phyloP scores from a whole-genome alignment of 2,113 vertebrate species.

The Mionectes macconnelli region DNA sequence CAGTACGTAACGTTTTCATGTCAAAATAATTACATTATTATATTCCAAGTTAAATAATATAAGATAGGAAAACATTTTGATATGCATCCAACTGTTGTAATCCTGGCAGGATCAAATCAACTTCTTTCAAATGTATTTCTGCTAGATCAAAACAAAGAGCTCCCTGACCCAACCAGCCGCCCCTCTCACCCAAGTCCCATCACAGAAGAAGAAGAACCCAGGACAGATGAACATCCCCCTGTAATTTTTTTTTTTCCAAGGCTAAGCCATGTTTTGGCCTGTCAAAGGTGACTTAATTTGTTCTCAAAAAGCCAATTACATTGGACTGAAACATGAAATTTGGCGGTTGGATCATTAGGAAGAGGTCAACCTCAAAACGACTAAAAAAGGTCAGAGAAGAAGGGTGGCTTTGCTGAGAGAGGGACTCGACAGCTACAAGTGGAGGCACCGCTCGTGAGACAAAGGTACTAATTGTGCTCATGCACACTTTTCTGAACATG shows the following conservation, averaged over 20 bases:
- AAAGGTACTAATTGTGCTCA: fast-evolving
- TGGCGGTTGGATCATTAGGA: neutral
- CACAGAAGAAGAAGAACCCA: neutral
- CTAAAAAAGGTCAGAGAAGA: fast-evolving
- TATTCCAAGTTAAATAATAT: slow-evolving; percentile 77
- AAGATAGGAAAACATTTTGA: slow-evolving; percentile 78
- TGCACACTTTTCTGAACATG: fast-evolving
- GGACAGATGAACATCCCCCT: neutral
- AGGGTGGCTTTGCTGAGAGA: neutral
- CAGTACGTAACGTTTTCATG: slow-evolving; percentile 71
- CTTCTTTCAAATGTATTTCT: slow-evolving; percentile 45
- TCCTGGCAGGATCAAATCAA: slow-evolving; percentile 66
- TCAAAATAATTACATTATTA: slow-evolving; percentile 83
- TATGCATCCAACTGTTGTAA: slow-evolving; percentile 73
- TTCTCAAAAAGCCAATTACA: neutral
- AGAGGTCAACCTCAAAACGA: neutral
- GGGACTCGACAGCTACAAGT: neutral
- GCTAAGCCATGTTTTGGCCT: neutral
- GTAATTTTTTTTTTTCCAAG: neutral
- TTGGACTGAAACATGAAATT: neutral
- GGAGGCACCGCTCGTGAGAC: fast-evolving
- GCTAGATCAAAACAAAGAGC: neutral
- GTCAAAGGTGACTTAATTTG: neutral
- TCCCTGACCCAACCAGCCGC: neutral
- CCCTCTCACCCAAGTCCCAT: neutral